These are phyloP conservation scores for Melieria crassipennis DNA, from an alignment of 2,888 invertebrate genomes.

Conservation along the genomic window DNA sequence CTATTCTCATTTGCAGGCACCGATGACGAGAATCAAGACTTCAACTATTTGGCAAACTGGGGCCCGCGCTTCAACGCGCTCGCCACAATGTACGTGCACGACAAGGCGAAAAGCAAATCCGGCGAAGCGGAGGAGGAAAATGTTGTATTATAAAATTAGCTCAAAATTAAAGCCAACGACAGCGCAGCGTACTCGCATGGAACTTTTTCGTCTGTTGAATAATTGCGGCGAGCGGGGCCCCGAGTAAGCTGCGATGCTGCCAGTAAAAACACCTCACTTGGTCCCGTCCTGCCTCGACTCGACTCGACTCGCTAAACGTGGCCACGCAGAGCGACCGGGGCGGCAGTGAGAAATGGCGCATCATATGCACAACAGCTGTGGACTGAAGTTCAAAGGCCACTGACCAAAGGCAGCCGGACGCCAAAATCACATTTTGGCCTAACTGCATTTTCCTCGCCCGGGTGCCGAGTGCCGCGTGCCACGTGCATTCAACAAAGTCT, in stretches of 20 bases:
- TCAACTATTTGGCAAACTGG: conserved; percentile 96
- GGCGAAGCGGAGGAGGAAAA: conserved; percentile 35
- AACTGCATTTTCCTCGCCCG: too few relatives aligned
- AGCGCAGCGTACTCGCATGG: neutral
- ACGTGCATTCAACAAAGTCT: conserved; percentile 18
- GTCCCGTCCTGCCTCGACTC: too few relatives aligned
- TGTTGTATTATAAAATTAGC: conserved; percentile 46
- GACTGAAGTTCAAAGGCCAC: conserved; percentile 26
- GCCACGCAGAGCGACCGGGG: neutral
- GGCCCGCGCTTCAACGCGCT: conserved; percentile 96
- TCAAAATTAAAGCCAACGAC: conserved; percentile 5
- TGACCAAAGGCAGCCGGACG: conserved; percentile 13
- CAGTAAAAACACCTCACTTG: conserved; percentile 5
- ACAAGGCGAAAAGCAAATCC: conserved; percentile 43
- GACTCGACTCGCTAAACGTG: too few relatives aligned
- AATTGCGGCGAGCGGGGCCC: conserved; percentile 20
- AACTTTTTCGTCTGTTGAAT: neutral
- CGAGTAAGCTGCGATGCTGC: conserved; percentile 19
- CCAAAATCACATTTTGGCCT: too few relatives aligned
- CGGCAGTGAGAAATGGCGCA: neutral
- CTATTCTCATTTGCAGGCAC: conserved; percentile 72
- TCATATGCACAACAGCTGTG: neutral
- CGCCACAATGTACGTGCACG: conserved; percentile 88
- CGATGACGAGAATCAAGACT: conserved; percentile 95
- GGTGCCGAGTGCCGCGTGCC: neutral